Evolutionary conservation across 2,797 vertebrate genomes (phyloP).

Genomic region (Chanos chanos): DNA sequence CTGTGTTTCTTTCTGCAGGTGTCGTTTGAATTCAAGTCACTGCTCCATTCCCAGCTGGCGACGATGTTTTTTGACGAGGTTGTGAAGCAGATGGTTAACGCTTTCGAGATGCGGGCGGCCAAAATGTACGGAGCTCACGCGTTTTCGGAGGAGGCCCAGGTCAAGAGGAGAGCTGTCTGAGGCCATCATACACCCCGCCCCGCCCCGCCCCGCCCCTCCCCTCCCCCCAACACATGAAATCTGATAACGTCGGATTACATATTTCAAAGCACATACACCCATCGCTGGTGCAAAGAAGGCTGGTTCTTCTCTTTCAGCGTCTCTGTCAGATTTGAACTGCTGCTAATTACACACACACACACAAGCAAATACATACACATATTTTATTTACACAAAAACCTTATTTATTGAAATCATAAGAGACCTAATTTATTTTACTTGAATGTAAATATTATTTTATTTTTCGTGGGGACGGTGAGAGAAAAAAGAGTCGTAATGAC

Average conservation of each 20-base stretch:
- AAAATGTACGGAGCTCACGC: conserved; percentile 50
- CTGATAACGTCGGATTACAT: no score
- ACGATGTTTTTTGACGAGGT: conserved; percentile 74
- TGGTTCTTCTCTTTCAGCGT: no score
- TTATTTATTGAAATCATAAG: conserved; percentile 52
- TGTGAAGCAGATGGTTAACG: conserved; percentile 75
- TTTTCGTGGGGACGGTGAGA: neutral
- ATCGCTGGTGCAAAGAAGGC: no score
- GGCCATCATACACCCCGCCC: neutral
- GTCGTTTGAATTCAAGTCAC: conserved; percentile 78
- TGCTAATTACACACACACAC: conserved; percentile 10
- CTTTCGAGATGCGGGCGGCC: conserved; percentile 69
- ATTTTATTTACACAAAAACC: neutral
- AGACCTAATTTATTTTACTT: conserved; percentile 49
- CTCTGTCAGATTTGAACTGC: no score
- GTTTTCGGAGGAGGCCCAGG: neutral
- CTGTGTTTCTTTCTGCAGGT: conserved; percentile 56
- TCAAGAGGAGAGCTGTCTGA: conserved; percentile 40
- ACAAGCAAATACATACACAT: neutral
- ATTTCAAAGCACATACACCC: no score
- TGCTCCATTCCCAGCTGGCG: conserved; percentile 75
- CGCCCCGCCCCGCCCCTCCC: neutral
- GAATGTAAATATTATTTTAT: conserved; percentile 53
- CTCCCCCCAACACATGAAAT: neutral
- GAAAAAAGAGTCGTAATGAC: conserved; percentile 16